A percentile compares a stretch with the other conserved stretches of the same genome.
phyloP scores from a whole-genome alignment of 2,113 vertebrate genomes.

The Podocnemis expansa region DNA sequence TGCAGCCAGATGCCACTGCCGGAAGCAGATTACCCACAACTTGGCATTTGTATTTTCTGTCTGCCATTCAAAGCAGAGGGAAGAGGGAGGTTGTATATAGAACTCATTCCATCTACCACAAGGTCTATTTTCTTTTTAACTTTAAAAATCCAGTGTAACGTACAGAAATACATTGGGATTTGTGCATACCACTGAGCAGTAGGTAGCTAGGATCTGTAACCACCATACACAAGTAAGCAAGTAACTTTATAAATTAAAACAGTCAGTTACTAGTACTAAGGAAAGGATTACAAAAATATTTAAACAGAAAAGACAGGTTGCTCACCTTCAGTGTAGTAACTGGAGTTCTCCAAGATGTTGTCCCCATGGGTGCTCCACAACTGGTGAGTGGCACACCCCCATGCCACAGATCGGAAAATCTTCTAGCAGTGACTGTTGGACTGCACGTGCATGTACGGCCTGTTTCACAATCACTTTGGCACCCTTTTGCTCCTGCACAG shows the following conservation, averaged over 20 bases:
- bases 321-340: too few relatives aligned
- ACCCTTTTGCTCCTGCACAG: too few relatives aligned
- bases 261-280: not conserved
- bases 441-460: too few relatives aligned
- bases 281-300: not conserved
- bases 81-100: not conserved
- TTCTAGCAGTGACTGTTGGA: too few relatives aligned
- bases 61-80: not conserved
- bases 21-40: constrained; percentile 37
- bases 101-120: not conserved
- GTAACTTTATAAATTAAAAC: not conserved
- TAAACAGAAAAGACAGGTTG: not conserved
- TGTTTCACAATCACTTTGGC: too few relatives aligned
- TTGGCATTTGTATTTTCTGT: constrained; percentile 49
- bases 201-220: not conserved
- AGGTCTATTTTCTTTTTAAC: too few relatives aligned
- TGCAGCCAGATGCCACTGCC: constrained; percentile 27
- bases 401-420: too few relatives aligned
- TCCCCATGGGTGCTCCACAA: too few relatives aligned
- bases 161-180: constrained; percentile 13
- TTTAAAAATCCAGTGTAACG: not conserved
- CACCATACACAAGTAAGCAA: not conserved
- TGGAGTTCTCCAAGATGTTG: too few relatives aligned
- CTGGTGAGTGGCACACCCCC: too few relatives aligned
- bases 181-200: not conserved